Percentiles rank a stretch among this genome's conserved stretches.
Evolutionary conservation across 2,797 vertebrate species (phyloP).

Genomic region (Spea hammondii): DNA sequence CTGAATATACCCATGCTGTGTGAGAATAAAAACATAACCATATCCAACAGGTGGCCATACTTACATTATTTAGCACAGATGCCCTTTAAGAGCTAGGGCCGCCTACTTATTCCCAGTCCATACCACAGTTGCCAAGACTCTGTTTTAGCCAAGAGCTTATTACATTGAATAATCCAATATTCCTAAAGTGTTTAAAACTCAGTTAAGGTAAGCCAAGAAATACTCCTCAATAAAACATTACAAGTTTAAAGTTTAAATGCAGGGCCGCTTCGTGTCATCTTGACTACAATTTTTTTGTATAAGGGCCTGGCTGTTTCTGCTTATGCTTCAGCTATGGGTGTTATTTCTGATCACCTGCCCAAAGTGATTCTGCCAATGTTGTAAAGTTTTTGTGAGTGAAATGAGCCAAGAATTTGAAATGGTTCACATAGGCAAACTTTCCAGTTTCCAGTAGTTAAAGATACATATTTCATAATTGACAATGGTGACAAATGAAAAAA

Average conservation of each 20-base stretch:
- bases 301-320: neutral
- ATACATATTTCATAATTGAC: neutral
- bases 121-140: too few relatives aligned
- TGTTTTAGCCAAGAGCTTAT: too few relatives aligned
- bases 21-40: too few relatives aligned
- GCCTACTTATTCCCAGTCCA: too few relatives aligned
- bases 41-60: too few relatives aligned
- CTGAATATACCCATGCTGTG: too few relatives aligned
- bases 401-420: slow-evolving; percentile 71
- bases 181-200: neutral
- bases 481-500: too few relatives aligned
- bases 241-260: neutral
- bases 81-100: too few relatives aligned
- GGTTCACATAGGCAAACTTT: slow-evolving; percentile 63
- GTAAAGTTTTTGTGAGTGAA: slow-evolving; percentile 60
- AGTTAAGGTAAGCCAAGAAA: too few relatives aligned
- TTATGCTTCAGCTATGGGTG: slow-evolving; percentile 1
- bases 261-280: neutral
- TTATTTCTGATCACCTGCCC: slow-evolving; percentile 13
- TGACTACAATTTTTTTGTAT: neutral
- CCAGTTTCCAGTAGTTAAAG: slow-evolving; percentile 39
- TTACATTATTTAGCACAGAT: too few relatives aligned
- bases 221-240: too few relatives aligned
- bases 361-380: neutral
- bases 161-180: too few relatives aligned